These are phyloP conservation scores for Podarcis lilfordi DNA, from an alignment of 2,797 vertebrate species.

Conservation along the genomic window DNA sequence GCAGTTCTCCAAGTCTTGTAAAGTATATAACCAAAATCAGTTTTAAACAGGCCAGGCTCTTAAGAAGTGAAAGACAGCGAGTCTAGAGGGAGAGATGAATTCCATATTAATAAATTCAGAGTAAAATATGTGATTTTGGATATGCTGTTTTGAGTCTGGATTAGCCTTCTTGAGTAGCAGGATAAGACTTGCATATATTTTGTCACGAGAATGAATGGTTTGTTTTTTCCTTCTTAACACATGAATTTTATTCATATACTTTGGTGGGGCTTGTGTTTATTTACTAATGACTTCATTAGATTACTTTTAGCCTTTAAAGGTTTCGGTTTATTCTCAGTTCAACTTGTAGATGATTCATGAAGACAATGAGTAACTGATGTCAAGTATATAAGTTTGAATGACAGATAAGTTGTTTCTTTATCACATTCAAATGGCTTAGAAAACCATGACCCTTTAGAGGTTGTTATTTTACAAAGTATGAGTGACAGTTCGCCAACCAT, in stretches of 20 bases:
- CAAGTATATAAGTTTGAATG: slow-evolving; percentile 46
- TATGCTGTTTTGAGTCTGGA: not conserved
- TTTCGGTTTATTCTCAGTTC: slow-evolving; percentile 19
- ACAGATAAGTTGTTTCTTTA: slow-evolving; percentile 16
- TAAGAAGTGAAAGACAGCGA: not conserved
- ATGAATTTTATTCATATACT: not conserved
- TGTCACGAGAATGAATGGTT: not conserved
- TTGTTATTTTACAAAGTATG: slow-evolving; percentile 64
- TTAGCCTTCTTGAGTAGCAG: not conserved
- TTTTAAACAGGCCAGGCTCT: not conserved
- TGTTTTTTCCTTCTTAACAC: not conserved
- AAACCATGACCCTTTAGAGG: slow-evolving; percentile 59
- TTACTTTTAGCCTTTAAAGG: slow-evolving; percentile 4
- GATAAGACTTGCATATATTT: not conserved
- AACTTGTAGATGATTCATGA: slow-evolving; percentile 18
- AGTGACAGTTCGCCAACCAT: slow-evolving; percentile 60
- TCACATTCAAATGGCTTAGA: slow-evolving; percentile 48
- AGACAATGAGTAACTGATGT: slow-evolving; percentile 28
- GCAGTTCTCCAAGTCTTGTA: not conserved
- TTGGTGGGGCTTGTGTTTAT: not conserved
- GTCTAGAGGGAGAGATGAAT: not conserved
- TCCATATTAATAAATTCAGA: not conserved
- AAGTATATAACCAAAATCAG: not conserved
- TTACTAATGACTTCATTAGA: slow-evolving; percentile 27
- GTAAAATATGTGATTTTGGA: not conserved